A percentile compares a stretch with the other conserved stretches of the same genome.
phyloP scores from a whole-genome alignment of 2,888 invertebrate genomes.

The Drosophila tanythrix region DNA sequence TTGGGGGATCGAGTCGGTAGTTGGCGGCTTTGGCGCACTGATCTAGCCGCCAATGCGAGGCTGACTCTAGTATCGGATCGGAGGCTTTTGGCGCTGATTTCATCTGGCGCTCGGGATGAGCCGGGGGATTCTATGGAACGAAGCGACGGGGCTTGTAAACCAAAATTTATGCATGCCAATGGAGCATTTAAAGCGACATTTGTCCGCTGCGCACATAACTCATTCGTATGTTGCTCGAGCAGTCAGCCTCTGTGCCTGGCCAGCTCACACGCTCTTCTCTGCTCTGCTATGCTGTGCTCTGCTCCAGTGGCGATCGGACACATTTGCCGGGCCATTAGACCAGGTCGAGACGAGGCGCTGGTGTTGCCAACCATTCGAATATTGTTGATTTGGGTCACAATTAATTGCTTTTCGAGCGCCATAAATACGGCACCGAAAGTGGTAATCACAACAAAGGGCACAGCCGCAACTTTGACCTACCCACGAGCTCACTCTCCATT shows the following conservation, averaged over 20 bases:
- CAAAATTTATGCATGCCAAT: constrained; percentile 74
- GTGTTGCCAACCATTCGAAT: constrained; percentile 69
- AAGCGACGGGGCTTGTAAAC: constrained; percentile 66
- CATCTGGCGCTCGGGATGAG: constrained; percentile 58
- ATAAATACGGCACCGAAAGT: constrained; percentile 79
- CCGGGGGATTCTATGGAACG: constrained; percentile 54
- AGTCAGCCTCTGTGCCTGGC: constrained; percentile 44
- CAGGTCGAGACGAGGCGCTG: constrained; percentile 38
- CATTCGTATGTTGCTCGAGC: constrained; percentile 51
- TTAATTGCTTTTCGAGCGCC: constrained; percentile 81
- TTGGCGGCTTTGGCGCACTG: constrained; percentile 66
- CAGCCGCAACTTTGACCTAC: constrained; percentile 47
- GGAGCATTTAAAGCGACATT: constrained; percentile 76
- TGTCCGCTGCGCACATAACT: constrained; percentile 66
- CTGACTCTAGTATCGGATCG: constrained; percentile 25
- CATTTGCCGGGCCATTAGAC: constrained; percentile 66
- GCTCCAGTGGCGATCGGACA: constrained; percentile 49
- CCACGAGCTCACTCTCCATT: constrained; percentile 32
- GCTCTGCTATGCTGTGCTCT: constrained; percentile 25
- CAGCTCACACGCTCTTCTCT: constrained; percentile 34
- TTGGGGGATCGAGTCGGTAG: constrained; percentile 53
- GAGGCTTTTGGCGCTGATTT: constrained; percentile 72
- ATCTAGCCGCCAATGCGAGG: constrained; percentile 68
- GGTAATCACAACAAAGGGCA: constrained; percentile 78
- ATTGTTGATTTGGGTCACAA: constrained; percentile 79